These are phyloP conservation scores for Corvus cornix DNA, from an alignment of 2,113 vertebrate genomes.

Conservation along the genomic window DNA sequence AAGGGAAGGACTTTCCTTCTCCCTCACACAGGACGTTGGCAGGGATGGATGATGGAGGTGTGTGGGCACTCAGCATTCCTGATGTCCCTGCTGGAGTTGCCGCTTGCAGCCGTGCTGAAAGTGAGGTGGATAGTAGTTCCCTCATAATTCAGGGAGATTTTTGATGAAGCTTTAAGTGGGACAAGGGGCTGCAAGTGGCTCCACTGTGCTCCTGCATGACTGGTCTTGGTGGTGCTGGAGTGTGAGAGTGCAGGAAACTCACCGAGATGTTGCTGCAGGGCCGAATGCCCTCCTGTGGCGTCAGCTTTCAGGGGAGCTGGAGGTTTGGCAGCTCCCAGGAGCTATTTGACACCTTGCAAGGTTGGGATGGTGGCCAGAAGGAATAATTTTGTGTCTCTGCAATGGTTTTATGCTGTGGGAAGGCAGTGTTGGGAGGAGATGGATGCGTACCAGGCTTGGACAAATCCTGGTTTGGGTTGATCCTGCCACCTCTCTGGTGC, in stretches of 20 bases:
- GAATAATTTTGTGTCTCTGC: not conserved
- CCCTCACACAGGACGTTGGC: fast-evolving
- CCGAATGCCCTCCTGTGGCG: not conserved
- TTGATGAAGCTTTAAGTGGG: not conserved
- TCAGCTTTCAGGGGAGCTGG: not conserved
- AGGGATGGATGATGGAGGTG: not conserved
- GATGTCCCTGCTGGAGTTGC: not conserved
- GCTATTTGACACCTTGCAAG: not conserved
- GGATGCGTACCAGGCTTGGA: not conserved
- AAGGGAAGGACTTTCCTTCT: not conserved
- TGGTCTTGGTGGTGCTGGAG: not conserved
- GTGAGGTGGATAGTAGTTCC: fast-evolving
- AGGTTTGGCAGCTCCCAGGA: not conserved
- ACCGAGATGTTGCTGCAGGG: fast-evolving
- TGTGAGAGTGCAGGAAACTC: not conserved
- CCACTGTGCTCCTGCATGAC: fast-evolving
- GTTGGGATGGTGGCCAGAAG: not conserved
- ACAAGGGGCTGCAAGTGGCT: not conserved
- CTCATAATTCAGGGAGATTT: not conserved
- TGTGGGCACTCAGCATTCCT: not conserved
- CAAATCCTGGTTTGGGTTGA: not conserved
- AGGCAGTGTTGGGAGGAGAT: not conserved
- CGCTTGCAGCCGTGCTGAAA: fast-evolving
- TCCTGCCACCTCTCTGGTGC: not conserved
- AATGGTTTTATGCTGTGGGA: not conserved